A percentile compares a stretch with the other conserved stretches of the same genome.
These are phyloP conservation scores for Lepidurus couesii DNA, from an alignment of 1,140 invertebrate genomes.

Conservation along the genomic window DNA sequence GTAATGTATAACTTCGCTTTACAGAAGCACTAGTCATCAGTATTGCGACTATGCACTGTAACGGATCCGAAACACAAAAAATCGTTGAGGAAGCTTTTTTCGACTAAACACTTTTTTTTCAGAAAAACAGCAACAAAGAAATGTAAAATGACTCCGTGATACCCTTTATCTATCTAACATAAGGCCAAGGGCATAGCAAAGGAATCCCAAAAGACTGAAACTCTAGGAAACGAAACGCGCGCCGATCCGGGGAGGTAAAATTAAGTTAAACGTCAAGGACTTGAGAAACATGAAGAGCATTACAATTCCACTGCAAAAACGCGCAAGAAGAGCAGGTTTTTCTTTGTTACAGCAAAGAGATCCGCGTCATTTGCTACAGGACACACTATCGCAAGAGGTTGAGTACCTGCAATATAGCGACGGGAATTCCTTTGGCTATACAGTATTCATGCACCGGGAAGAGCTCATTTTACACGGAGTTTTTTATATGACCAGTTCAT, in stretches of 20 bases:
- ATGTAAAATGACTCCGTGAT: not conserved
- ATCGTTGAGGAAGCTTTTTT: not conserved
- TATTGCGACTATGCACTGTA: not conserved
- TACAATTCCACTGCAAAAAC: not conserved
- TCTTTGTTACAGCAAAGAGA: too few species aligned
- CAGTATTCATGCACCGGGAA: too few species aligned
- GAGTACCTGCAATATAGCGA: too few species aligned
- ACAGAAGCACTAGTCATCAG: slow-evolving; percentile 12
- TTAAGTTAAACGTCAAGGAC: not conserved
- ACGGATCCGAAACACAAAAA: not conserved
- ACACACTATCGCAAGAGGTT: too few species aligned
- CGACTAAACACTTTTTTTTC: not conserved
- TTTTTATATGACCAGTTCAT: not conserved
- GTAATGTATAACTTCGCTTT: not conserved
- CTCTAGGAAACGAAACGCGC: not conserved
- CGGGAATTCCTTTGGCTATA: too few species aligned
- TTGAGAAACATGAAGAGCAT: not conserved
- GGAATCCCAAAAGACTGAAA: not conserved
- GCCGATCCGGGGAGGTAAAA: not conserved
- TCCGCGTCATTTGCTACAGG: too few species aligned
- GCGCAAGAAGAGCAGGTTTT: too few species aligned
- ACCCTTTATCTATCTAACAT: not conserved
- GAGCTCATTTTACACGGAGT: not conserved
- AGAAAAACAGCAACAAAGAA: not conserved
- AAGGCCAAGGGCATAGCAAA: not conserved